phyloP scores from a whole-genome alignment of 2,888 invertebrate species.

The Argyresthia goedartella region DNA sequence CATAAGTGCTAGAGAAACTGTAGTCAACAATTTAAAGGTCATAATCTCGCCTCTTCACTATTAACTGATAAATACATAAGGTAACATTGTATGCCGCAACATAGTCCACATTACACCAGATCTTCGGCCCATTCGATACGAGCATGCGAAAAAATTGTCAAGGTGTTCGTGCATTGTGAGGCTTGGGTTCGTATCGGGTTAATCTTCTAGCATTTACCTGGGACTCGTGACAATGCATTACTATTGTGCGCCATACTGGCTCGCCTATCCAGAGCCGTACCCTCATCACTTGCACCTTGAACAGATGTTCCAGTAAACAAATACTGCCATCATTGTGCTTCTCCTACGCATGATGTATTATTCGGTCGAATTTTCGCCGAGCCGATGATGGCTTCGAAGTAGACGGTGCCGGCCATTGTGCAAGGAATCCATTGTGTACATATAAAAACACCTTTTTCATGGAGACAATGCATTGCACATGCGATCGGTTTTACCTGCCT shows the following conservation, averaged over 20 bases:
- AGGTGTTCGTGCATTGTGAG: slow-evolving; percentile 38
- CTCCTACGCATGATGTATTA: slow-evolving; percentile 64
- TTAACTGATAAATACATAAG: slow-evolving; percentile 47
- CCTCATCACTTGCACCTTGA: slow-evolving; percentile 24
- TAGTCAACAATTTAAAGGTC: slow-evolving; percentile 60
- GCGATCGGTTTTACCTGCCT: slow-evolving; percentile 40
- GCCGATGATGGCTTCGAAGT: slow-evolving; percentile 46
- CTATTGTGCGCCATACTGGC: slow-evolving; percentile 30
- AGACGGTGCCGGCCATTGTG: slow-evolving; percentile 50
- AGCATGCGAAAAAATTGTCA: slow-evolving; percentile 33
- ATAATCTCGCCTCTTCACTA: slow-evolving; percentile 49
- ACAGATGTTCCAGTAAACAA: slow-evolving; percentile 64
- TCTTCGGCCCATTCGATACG: slow-evolving; percentile 9
- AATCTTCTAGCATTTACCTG: slow-evolving; percentile 59
- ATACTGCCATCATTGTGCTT: slow-evolving; percentile 40
- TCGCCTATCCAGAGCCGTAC: slow-evolving; percentile 39
- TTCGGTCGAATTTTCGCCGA: slow-evolving; percentile 37
- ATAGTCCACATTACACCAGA: slow-evolving; percentile 11
- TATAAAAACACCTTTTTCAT: slow-evolving; percentile 52
- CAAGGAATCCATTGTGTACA: slow-evolving; percentile 49
- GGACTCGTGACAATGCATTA: slow-evolving; percentile 40
- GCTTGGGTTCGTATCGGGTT: slow-evolving; percentile 47
- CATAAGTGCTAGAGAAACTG: slow-evolving; percentile 38
- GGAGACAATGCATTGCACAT: slow-evolving; percentile 60
- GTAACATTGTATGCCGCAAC: slow-evolving; percentile 26